phyloP scores from a whole-genome alignment of 2,113 vertebrate species.

The Bubalus kerabau region DNA sequence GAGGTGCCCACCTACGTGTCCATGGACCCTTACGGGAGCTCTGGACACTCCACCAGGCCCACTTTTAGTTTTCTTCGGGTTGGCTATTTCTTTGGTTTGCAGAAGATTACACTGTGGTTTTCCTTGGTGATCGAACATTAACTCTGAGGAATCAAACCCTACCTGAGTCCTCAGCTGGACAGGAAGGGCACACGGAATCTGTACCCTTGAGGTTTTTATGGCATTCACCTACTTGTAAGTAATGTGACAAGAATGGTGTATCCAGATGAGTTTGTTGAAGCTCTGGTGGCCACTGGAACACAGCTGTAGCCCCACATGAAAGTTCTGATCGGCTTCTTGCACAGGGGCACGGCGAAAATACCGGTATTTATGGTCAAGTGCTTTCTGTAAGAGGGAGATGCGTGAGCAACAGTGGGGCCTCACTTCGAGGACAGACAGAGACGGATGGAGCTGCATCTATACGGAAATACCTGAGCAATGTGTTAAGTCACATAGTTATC shows the following conservation, averaged over 20 bases:
- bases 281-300: conserved; percentile 92
- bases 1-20: rapidly evolving
- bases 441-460: background rate
- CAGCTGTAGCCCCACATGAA: conserved; percentile 94
- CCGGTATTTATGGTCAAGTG: conserved; percentile 90
- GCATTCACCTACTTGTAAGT: conserved; percentile 88
- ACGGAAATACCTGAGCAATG: background rate
- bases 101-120: background rate
- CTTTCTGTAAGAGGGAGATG: conserved; percentile 82
- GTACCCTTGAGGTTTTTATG: background rate
- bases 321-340: conserved; percentile 92
- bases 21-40: rapidly evolving
- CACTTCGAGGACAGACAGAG: background rate
- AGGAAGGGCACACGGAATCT: background rate
- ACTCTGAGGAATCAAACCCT: background rate
- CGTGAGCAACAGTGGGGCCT: background rate
- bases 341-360: conserved; percentile 91
- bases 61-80: background rate
- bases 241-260: conserved; percentile 97
- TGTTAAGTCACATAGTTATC: background rate
- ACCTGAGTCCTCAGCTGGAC: background rate
- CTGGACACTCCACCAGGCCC: background rate
- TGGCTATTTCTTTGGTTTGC: background rate
- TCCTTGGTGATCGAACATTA: background rate
- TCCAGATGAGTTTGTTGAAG: conserved; percentile 95